Conservation (phyloP, 53 echinoderm and acorn worm genomes). For the Mesocentrotus franciscanus region DNA sequence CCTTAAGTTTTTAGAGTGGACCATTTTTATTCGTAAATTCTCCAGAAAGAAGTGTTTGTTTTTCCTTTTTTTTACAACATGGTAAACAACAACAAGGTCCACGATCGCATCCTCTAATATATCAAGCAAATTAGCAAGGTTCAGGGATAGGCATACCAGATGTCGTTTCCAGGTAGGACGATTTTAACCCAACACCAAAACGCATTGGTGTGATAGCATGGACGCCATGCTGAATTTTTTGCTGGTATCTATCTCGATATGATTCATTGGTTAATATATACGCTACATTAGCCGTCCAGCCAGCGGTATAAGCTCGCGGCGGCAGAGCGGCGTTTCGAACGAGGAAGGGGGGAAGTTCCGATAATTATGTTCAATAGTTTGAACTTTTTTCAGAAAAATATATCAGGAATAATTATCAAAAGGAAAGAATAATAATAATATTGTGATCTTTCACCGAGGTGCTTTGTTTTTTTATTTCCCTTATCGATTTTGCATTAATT, state of each 20-base stretch:
- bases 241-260: not conserved
- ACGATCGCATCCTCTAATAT: not conserved
- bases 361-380: not conserved
- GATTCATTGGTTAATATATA: slow-evolving; percentile 37
- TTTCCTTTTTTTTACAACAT: not conserved
- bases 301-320: not conserved
- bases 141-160: not conserved
- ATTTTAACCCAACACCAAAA: not conserved
- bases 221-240: slow-evolving; percentile 9
- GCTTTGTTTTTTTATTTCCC: too few species aligned
- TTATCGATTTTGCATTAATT: too few species aligned
- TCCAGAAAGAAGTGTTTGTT: not conserved
- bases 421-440: too few species aligned
- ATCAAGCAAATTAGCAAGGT: not conserved
- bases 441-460: too few species aligned
- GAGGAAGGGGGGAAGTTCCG: not conserved
- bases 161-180: slow-evolving; percentile 16
- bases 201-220: not conserved
- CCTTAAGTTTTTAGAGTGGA: too few species aligned
- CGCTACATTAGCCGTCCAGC: slow-evolving; percentile 12
- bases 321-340: not conserved
- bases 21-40: too few species aligned
- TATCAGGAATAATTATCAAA: too few species aligned
- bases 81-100: not conserved
- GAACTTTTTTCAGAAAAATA: too few species aligned